A percentile compares a stretch with the other conserved stretches of the same genome.
Conservation (phyloP, 2,797 vertebrate genomes). For the Hydrolagus colliei region DNA sequence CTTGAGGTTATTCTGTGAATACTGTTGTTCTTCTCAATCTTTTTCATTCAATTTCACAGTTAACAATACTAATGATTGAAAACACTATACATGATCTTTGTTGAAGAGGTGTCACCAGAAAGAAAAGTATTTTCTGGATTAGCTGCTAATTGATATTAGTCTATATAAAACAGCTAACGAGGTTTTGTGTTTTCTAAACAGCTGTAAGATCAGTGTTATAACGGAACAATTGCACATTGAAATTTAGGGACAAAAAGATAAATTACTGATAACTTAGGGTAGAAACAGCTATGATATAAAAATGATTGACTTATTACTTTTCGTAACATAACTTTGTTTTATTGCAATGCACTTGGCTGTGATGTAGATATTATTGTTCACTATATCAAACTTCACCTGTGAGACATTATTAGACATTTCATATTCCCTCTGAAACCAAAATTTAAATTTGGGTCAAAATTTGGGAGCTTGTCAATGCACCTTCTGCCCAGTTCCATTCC, state of each 20-base stretch:
- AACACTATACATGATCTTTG: not conserved
- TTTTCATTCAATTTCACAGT: constrained; percentile 16
- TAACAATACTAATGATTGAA: not conserved
- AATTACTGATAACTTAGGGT: not conserved
- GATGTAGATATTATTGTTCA: not conserved
- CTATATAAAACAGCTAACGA: constrained; percentile 13
- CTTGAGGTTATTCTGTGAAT: not conserved
- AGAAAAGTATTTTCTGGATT: not conserved
- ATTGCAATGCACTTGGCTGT: too few relatives aligned
- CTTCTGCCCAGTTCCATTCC: not conserved
- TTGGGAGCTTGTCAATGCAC: not conserved
- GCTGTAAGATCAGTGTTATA: not conserved
- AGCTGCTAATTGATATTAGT: constrained; percentile 17
- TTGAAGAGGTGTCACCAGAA: constrained; percentile 1
- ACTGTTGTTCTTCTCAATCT: not conserved
- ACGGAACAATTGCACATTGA: constrained; percentile 1
- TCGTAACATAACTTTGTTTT: not conserved
- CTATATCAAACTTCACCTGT: not conserved
- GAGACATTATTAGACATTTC: not conserved
- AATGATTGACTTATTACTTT: too few relatives aligned
- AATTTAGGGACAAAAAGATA: not conserved
- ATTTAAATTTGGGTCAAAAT: not conserved
- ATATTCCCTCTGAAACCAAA: not conserved
- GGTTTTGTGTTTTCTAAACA: not conserved
- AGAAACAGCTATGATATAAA: not conserved